phyloP scores from a whole-genome alignment of 2,113 vertebrate genomes.

The Aptenodytes forsteri region DNA sequence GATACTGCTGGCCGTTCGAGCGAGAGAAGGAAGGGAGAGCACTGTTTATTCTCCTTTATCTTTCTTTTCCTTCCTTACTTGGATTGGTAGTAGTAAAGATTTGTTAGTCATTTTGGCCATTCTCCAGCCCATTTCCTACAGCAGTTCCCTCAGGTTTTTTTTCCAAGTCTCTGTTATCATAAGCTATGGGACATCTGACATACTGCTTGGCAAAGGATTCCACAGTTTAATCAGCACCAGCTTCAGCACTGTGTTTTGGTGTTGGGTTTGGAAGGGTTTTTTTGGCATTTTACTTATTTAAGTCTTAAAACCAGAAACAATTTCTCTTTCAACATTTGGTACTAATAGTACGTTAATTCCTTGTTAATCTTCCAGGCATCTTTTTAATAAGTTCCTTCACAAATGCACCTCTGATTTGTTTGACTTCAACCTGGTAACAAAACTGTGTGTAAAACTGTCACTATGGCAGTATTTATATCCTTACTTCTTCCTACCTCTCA shows the following conservation, averaged over 20 bases:
- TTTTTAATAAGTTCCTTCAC: neutral
- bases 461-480: neutral
- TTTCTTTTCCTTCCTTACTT: conserved; percentile 7
- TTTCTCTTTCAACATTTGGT: neutral
- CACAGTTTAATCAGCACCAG: neutral
- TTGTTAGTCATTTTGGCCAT: conserved; percentile 6
- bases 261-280: neutral
- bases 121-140: conserved; percentile 24
- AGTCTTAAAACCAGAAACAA: neutral
- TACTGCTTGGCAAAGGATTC: neutral
- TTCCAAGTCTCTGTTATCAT: neutral
- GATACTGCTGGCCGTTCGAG: neutral
- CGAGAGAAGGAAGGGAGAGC: neutral
- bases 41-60: conserved; percentile 32
- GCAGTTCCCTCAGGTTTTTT: neutral
- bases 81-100: neutral
- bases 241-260: neutral
- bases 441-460: neutral
- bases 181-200: conserved; percentile 8
- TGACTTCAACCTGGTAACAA: neutral
- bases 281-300: neutral
- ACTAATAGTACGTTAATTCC: neutral
- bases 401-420: neutral
- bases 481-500: neutral
- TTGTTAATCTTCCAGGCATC: neutral